Conservation (phyloP, 2,797 vertebrate species). For the Acanthornis magna region DNA sequence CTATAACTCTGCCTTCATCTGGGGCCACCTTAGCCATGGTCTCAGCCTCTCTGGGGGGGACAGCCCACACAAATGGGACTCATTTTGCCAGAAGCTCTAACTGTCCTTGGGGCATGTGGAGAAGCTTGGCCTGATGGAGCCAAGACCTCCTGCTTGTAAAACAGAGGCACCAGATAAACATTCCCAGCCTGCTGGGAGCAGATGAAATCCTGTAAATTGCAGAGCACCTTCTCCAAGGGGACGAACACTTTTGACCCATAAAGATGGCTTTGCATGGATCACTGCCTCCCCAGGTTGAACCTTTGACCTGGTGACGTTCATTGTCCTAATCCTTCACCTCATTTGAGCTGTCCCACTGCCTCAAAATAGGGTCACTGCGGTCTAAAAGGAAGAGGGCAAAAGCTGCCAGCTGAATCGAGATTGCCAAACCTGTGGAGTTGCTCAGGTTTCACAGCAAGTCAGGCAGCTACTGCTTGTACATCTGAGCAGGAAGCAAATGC, state of each 20-base stretch:
- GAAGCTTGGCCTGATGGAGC: background rate
- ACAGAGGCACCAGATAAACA: background rate
- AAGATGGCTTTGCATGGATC: background rate
- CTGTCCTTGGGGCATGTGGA: background rate
- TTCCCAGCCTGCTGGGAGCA: background rate
- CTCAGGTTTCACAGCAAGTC: background rate
- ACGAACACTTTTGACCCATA: background rate
- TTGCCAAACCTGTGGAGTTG: background rate
- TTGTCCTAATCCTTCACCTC: background rate
- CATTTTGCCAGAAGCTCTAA: background rate
- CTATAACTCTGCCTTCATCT: background rate
- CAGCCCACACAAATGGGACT: background rate
- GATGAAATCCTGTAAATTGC: background rate
- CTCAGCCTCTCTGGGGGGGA: background rate
- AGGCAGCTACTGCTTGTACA: background rate
- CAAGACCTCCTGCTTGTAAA: rapidly evolving
- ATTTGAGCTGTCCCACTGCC: background rate
- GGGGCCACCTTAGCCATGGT: background rate
- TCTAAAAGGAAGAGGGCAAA: background rate
- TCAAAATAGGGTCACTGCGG: background rate
- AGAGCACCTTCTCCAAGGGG: background rate
- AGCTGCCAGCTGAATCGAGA: background rate
- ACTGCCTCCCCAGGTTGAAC: background rate
- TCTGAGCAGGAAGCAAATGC: background rate
- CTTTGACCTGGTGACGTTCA: background rate